phyloP scores from a whole-genome alignment of 2,888 invertebrate species.

The Mesoligia furuncula region DNA sequence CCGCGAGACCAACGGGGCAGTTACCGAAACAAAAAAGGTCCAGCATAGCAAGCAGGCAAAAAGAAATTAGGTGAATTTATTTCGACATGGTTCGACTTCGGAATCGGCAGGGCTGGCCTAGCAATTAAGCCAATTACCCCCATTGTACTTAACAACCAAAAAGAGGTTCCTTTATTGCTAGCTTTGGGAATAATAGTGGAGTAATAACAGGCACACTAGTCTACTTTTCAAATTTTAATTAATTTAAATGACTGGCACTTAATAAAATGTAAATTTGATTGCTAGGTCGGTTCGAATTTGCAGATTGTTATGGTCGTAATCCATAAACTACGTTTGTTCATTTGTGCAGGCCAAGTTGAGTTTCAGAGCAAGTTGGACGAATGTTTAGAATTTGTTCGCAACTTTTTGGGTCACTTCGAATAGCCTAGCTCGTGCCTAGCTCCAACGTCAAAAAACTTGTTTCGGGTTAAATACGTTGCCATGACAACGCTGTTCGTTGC shows the following conservation, averaged over 20 bases:
- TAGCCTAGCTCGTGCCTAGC: conserved; percentile 10
- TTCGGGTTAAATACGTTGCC: conserved; percentile 1
- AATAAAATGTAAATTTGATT: conserved; percentile 45
- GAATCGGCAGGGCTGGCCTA: conserved; percentile 55
- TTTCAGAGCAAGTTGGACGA: conserved; percentile 24
- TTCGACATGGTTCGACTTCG: conserved; percentile 61
- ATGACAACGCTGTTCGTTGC: neutral
- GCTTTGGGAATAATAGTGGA: conserved; percentile 57
- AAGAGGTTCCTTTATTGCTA: conserved; percentile 59
- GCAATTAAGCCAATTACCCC: conserved; percentile 64
- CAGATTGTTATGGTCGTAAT: conserved; percentile 31
- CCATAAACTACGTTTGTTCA: conserved; percentile 18
- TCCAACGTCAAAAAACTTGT: conserved; percentile 1
- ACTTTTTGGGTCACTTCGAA: conserved; percentile 36
- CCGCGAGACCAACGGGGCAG: neutral
- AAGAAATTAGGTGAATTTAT: conserved; percentile 62
- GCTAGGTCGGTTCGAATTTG: conserved; percentile 18
- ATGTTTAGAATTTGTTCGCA: conserved; percentile 29
- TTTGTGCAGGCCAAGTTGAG: neutral
- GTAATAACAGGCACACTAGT: conserved; percentile 55
- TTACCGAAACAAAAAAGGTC: conserved; percentile 39
- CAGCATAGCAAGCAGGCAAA: conserved; percentile 34
- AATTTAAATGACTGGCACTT: conserved; percentile 54
- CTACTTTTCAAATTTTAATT: conserved; percentile 44
- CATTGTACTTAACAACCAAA: conserved; percentile 63